Base-by-base conservation (phyloP, 37 sponge, comb jelly and placozoan genomes). In the Lycopodina hypogea region DNA sequence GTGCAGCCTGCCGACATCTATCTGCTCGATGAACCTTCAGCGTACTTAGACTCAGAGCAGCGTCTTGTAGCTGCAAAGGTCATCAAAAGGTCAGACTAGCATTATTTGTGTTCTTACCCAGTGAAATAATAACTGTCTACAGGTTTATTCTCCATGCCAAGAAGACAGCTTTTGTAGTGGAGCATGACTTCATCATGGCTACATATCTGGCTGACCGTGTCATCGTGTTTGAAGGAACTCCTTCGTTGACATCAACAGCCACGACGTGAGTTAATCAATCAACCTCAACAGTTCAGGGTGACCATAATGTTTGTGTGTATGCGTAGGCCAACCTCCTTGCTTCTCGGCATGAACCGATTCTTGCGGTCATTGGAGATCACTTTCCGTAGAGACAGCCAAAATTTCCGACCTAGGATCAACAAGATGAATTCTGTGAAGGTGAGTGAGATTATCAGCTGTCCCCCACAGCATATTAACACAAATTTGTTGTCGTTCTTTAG, bases 141-240 rank as follows among this genome's bases (percentile, higher is more conserved):
- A 95, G 96, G 78, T 97, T 90, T 64, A 96, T 98, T 55, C 76
- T 98, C 0, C 99, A 98, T 84, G 99, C 99, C 64, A 98, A 98
- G 91, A 98, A 98, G 88, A 98, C 99, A 42, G 99, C 99, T 22
- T 98, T 98, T 84, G 92, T 98, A 18, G 99, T 98, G 50, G 99
- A 98, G 76, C 99, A 98, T 74, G 99, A 98, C 76, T 98, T 98
- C 82, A 98, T 98, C 67, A 98, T 98, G 99, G 99, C 96, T 12
- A 98, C 99, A 7, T 98, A 98, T 59, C 84, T 98, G 7, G 94
- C 99, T 33, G 99, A 98, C 66, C 79, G 96, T 39, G 99, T 98
- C 21, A 81, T 98, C 33, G 99, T 98, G 21, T 96, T 98, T 74
- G 99, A 96, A 36, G 99, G 99, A 36, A 80, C 51, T n/a, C 99